A percentile compares a stretch with the other conserved stretches of the same genome.
These are phyloP conservation scores for Galeopterus variegatus DNA, from an alignment of 2,113 vertebrate genomes.

Conservation along the genomic window DNA sequence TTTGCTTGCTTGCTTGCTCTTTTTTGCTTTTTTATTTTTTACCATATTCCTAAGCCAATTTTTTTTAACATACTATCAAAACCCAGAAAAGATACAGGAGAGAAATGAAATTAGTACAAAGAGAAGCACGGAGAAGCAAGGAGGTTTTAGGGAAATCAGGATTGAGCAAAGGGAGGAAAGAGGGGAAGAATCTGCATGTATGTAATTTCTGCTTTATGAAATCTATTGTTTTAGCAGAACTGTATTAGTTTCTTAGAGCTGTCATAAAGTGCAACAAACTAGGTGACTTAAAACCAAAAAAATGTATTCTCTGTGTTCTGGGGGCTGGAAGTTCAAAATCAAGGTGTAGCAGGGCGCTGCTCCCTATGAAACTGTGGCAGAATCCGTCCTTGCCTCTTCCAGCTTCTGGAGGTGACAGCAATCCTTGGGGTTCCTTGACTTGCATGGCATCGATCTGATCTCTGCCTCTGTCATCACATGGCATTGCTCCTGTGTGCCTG, in stretches of 20 bases:
- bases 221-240: not conserved
- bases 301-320: not conserved
- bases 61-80: not conserved
- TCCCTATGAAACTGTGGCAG: not conserved
- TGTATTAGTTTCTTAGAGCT: not conserved
- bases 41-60: not conserved
- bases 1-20: not conserved
- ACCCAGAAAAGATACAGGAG: not conserved
- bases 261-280: not conserved
- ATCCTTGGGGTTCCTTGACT: not conserved
- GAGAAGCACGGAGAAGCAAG: not conserved
- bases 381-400: not conserved
- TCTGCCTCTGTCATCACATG: not conserved
- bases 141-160: not conserved
- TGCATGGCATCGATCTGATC: not conserved
- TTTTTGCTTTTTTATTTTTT: not conserved
- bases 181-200: not conserved
- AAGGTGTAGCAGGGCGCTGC: fast-evolving
- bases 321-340: not conserved
- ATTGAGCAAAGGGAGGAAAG: not conserved
- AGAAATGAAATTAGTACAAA: not conserved
- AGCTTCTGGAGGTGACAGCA: not conserved
- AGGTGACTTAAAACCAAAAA: not conserved
- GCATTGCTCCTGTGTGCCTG: no score
- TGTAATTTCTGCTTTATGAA: not conserved